Evolutionary conservation across 2,797 vertebrate genomes (phyloP).

Genomic region (Darevskia nairensis): DNA sequence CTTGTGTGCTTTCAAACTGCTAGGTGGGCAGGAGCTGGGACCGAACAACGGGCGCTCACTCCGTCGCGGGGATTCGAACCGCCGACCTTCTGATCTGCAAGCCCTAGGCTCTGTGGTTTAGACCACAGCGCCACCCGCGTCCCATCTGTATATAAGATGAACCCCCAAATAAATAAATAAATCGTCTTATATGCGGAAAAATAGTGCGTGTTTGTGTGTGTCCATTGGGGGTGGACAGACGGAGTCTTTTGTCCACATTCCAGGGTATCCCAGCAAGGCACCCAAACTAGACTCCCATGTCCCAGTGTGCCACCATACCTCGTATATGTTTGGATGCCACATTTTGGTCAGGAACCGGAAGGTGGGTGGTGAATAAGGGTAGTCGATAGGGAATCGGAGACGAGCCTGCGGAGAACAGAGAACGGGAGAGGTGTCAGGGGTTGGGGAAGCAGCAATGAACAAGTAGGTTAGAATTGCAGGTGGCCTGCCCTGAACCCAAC

Average conservation of each 20-base stretch:
- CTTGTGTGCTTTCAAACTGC: too few relatives aligned
- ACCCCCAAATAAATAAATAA: too few relatives aligned
- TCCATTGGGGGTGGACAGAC: not conserved
- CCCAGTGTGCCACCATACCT: conserved; percentile 80
- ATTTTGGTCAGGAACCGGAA: conserved; percentile 98
- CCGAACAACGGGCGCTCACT: too few relatives aligned
- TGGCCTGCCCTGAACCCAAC: too few relatives aligned
- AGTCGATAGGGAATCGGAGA: conserved; percentile 96
- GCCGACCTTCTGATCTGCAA: too few relatives aligned
- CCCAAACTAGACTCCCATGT: accelerated
- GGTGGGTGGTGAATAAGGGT: conserved; percentile 95
- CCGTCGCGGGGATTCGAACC: too few relatives aligned
- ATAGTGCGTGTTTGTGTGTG: too few relatives aligned
- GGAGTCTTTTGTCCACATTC: not conserved
- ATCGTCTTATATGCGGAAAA: too few relatives aligned
- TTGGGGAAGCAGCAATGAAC: not conserved
- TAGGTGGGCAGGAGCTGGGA: too few relatives aligned
- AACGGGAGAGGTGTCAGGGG: not conserved
- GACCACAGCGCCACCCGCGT: too few relatives aligned
- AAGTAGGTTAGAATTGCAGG: not conserved
- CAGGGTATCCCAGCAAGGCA: not conserved
- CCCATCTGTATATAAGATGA: too few relatives aligned
- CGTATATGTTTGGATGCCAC: conserved; percentile 99
- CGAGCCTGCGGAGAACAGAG: conserved; percentile 82
- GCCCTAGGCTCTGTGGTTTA: too few relatives aligned